A percentile compares a stretch with the other conserved stretches of the same genome.
These are phyloP conservation scores for Argyrosomus japonicus DNA, from an alignment of 2,113 vertebrate genomes.

Conservation along the genomic window DNA sequence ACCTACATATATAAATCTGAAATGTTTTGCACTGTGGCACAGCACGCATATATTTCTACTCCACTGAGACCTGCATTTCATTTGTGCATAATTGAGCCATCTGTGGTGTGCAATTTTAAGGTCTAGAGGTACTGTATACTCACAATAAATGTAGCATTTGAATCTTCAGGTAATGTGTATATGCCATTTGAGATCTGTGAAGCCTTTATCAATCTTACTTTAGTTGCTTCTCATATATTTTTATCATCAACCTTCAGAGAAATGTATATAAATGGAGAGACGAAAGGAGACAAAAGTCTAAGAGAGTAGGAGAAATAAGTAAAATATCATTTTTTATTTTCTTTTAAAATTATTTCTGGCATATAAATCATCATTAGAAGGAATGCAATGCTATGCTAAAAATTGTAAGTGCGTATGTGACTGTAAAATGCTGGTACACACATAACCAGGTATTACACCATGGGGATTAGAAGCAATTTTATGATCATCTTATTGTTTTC, in stretches of 20 bases:
- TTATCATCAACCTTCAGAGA: conserved; percentile 36
- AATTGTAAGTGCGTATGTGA: not conserved
- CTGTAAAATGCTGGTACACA: not conserved
- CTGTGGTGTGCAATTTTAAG: conserved; percentile 46
- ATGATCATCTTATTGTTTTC: not conserved
- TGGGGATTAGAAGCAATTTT: not conserved
- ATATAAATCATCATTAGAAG: not conserved
- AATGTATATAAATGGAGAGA: not conserved
- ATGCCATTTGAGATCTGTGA: conserved; percentile 50
- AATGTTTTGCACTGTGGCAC: not conserved
- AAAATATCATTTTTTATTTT: not conserved
- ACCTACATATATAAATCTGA: conserved; percentile 29
- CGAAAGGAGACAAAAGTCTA: not conserved
- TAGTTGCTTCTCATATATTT: conserved; percentile 52
- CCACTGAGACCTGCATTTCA: conserved; percentile 53
- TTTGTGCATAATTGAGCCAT: conserved; percentile 56
- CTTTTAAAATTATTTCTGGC: not conserved
- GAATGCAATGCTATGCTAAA: not conserved
- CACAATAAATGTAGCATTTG: conserved; percentile 52
- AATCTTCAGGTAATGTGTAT: conserved; percentile 65
- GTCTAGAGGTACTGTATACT: conserved; percentile 36
- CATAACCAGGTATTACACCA: not conserved
- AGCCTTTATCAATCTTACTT: conserved; percentile 50
- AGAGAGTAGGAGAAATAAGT: conserved; percentile 1
- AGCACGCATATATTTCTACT: conserved; percentile 13